A percentile compares a stretch with the other conserved stretches of the same genome.
phyloP scores from a whole-genome alignment of 2,888 invertebrate genomes.

The Rhagonycha fulva region DNA sequence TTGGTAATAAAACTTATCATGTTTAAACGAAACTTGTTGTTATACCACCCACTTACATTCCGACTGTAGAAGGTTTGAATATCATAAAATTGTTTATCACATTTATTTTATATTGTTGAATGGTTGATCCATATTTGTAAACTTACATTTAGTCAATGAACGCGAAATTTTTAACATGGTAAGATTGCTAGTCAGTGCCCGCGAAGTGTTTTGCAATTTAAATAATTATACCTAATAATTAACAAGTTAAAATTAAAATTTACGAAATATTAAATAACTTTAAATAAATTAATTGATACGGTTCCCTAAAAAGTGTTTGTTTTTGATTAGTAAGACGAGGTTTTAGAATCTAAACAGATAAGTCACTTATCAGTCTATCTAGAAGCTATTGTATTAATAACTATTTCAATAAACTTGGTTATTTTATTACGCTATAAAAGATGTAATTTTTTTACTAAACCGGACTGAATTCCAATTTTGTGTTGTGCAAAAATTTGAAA shows the following conservation, averaged over 20 bases:
- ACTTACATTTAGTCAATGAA: background rate
- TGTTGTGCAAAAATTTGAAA: background rate
- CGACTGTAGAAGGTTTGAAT: background rate
- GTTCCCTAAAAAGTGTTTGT: background rate
- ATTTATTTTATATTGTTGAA: background rate
- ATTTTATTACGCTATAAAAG: background rate
- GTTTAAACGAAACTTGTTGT: background rate
- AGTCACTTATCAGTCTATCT: background rate
- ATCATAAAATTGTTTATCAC: background rate
- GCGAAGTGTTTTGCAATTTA: background rate
- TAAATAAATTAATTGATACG: background rate
- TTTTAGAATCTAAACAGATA: background rate
- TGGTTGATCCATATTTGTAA: background rate
- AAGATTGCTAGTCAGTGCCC: background rate
- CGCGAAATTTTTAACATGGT: background rate
- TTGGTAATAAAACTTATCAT: no score
- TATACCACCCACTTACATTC: background rate
- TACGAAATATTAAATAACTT: background rate
- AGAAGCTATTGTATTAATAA: background rate
- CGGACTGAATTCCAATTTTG: background rate
- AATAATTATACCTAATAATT: no score
- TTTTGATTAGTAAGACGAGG: background rate
- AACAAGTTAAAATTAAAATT: background rate
- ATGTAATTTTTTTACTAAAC: background rate
- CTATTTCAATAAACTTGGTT: background rate